These are phyloP conservation scores for Aethina tumida DNA, from an alignment of 1,140 invertebrate genomes.

Conservation along the genomic window DNA sequence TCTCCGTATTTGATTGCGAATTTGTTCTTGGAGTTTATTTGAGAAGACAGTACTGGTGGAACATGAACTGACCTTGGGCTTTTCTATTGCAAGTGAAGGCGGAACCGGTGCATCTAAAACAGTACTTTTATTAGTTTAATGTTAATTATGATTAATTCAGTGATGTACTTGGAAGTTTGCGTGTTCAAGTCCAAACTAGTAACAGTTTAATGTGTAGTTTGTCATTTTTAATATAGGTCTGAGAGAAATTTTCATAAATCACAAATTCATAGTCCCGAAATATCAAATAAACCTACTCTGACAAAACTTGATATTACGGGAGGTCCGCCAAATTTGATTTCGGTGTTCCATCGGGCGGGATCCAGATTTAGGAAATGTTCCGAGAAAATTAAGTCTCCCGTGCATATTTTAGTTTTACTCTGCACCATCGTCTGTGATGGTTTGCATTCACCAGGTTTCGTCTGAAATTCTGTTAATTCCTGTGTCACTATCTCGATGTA, in stretches of 20 bases:
- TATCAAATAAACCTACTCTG: slow-evolving; percentile 4
- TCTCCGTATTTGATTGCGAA: slow-evolving; percentile 61
- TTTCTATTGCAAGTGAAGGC: slow-evolving; percentile 38
- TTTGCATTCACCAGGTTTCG: no score
- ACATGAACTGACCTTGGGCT: slow-evolving; percentile 40
- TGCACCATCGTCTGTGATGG: no score
- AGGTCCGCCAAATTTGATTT: slow-evolving; percentile 37
- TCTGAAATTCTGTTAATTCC: no score
- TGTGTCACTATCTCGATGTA: no score
- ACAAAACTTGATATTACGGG: no score
- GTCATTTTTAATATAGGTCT: slow-evolving; percentile 46
- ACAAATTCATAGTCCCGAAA: slow-evolving; percentile 53
- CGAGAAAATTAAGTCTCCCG: not conserved
- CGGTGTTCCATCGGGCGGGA: slow-evolving; percentile 33
- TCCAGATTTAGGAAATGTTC: not conserved
- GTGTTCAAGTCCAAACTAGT: no score
- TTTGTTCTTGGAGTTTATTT: slow-evolving; percentile 49
- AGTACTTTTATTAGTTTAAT: no score
- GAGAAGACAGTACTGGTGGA: slow-evolving; percentile 57
- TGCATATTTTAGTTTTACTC: not conserved
- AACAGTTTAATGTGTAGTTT: slow-evolving; percentile 48
- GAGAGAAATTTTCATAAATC: slow-evolving; percentile 48
- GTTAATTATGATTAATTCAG: no score
- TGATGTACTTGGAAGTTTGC: no score
- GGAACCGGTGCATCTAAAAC: slow-evolving; percentile 47